A percentile compares a stretch with the other conserved stretches of the same genome.
Evolutionary conservation across 1,140 invertebrate species (phyloP).

Genomic region (Centruroides vittatus): DNA sequence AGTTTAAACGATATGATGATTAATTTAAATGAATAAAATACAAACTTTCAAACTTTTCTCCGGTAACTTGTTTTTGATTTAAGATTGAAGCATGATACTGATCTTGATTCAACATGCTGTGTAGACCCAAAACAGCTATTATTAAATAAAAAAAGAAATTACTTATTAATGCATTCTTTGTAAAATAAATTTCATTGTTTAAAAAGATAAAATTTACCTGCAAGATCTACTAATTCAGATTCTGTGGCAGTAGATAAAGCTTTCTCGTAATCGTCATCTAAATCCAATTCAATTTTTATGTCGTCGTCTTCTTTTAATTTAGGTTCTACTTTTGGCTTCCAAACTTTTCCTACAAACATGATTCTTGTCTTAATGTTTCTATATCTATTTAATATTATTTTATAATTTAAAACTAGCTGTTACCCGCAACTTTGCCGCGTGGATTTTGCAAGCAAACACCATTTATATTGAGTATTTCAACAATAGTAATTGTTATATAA

Average conservation of each 20-base stretch:
- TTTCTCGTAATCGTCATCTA: constrained; percentile 90
- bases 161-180: not conserved
- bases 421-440: too few species aligned
- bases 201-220: constrained; percentile 44
- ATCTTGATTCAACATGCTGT: constrained; percentile 99
- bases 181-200: not conserved
- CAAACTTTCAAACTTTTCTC: constrained; percentile 25
- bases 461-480: too few species aligned
- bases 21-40: not conserved
- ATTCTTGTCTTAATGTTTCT: too few species aligned
- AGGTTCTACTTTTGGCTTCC: constrained; percentile 61
- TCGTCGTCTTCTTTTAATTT: constrained; percentile 53
- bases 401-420: too few species aligned
- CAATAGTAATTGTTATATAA: too few species aligned
- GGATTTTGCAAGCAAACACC: too few species aligned
- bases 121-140: constrained; percentile 92
- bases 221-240: constrained; percentile 97
- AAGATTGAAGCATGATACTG: constrained; percentile 93
- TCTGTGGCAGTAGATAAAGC: constrained; percentile 81
- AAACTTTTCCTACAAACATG: constrained; percentile 35
- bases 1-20: too few species aligned
- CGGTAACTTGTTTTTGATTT: constrained; percentile 72
- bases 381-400: too few species aligned
- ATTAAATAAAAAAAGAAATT: constrained; percentile 22
- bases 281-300: constrained; percentile 68